phyloP scores from a whole-genome alignment of 2,888 invertebrate species.

The Tholera decimalis region DNA sequence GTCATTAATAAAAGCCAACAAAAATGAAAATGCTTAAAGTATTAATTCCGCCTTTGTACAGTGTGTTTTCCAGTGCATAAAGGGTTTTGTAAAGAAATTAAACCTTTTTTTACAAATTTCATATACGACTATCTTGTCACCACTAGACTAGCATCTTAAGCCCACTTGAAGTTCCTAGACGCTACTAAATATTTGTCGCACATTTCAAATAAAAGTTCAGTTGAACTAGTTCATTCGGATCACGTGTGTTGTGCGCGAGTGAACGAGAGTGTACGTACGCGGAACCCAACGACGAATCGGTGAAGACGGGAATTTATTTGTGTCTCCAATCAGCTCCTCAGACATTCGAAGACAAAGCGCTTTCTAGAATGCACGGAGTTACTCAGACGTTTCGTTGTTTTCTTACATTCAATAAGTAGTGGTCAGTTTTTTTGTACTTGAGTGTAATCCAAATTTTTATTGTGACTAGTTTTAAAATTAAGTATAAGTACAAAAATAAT shows the following conservation, averaged over 20 bases:
- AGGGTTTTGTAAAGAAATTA: no score
- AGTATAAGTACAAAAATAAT: not conserved
- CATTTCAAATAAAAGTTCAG: constrained; percentile 63
- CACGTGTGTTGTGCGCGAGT: constrained; percentile 69
- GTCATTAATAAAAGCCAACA: no score
- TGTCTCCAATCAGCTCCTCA: constrained; percentile 84
- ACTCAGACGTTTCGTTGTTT: constrained; percentile 56
- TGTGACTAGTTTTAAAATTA: not conserved
- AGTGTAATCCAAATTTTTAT: not conserved
- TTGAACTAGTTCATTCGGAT: constrained; percentile 67
- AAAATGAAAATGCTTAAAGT: no score
- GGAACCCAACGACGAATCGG: constrained; percentile 67
- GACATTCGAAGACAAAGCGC: constrained; percentile 81
- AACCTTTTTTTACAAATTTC: no score
- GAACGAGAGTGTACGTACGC: constrained; percentile 54
- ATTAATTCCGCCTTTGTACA: no score
- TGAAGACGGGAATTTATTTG: constrained; percentile 82
- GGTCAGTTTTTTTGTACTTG: not conserved
- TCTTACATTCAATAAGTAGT: constrained; percentile 18
- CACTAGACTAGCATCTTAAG: constrained; percentile 13
- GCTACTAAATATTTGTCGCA: constrained; percentile 61
- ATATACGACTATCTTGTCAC: not conserved
- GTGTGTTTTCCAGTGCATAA: no score
- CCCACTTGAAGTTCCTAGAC: constrained; percentile 42
- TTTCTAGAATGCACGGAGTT: constrained; percentile 72